Conservation (phyloP, 2,888 invertebrate species). For the Macrosiphum euphorbiae region DNA sequence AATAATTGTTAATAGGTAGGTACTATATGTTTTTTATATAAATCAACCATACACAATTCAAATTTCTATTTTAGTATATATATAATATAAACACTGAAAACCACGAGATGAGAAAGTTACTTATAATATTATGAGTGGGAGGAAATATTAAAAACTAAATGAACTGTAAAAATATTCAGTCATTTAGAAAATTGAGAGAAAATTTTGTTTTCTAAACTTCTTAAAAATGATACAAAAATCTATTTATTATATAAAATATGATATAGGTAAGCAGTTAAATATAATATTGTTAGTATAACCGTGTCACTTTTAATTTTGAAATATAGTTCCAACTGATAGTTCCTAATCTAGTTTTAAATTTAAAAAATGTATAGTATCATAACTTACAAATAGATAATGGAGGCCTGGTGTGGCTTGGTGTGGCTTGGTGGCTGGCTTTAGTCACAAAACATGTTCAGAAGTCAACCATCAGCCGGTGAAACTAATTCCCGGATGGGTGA, state of each 20-base stretch:
- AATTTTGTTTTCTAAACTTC: background rate
- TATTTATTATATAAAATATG: background rate
- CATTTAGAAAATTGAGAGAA: slow-evolving; percentile 29
- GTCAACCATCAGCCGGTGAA: no score
- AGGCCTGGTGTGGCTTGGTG: no score
- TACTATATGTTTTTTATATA: background rate
- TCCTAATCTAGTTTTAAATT: no score
- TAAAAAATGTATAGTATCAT: background rate
- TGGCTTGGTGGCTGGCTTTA: no score
- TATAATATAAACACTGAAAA: background rate
- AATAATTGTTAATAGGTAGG: background rate
- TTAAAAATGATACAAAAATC: background rate
- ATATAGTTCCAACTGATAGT: background rate
- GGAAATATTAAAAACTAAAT: background rate
- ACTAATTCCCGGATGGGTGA: no score
- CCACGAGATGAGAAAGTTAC: background rate
- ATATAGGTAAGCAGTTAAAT: background rate
- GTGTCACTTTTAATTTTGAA: background rate
- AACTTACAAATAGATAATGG: no score
- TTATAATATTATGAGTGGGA: background rate
- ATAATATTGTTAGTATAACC: background rate
- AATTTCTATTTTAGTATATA: background rate
- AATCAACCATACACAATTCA: background rate
- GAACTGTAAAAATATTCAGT: background rate
- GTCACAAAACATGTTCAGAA: no score